phyloP scores from a whole-genome alignment of 2,888 invertebrate species.

The Bruchidius siliquastri region DNA sequence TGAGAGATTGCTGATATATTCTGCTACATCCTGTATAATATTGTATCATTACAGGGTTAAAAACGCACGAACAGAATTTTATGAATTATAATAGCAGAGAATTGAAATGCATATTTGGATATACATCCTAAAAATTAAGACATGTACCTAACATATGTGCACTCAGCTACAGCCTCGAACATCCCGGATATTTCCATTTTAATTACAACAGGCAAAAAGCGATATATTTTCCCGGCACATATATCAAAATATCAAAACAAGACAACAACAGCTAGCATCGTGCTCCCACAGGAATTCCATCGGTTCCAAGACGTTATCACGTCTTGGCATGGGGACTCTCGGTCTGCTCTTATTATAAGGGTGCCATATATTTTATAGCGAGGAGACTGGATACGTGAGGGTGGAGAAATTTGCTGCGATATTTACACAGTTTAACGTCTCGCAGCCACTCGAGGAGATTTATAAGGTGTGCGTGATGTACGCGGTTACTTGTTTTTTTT shows the following conservation, averaged over 20 bases:
- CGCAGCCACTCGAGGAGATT: not conserved
- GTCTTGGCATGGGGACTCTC: slow-evolving; percentile 15
- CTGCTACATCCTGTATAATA: no score
- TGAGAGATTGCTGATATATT: no score
- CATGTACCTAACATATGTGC: not conserved
- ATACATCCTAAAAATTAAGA: no score
- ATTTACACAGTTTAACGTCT: not conserved
- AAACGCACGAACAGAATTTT: no score
- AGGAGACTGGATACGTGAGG: slow-evolving; percentile 14
- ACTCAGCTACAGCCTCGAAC: not conserved
- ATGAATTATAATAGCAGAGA: no score
- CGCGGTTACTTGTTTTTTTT: not conserved
- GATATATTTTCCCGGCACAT: slow-evolving; percentile 26
- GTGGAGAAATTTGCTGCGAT: slow-evolving; percentile 5
- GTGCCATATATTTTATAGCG: slow-evolving; percentile 30
- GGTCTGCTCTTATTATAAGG: slow-evolving; percentile 19
- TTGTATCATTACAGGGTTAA: no score
- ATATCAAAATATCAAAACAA: slow-evolving; percentile 30
- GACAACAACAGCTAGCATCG: slow-evolving; percentile 14
- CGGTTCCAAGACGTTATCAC: slow-evolving; percentile 21
- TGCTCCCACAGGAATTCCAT: slow-evolving; percentile 24
- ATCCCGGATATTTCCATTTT: slow-evolving; percentile 1
- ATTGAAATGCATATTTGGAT: no score
- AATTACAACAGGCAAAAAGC: slow-evolving; percentile 8
- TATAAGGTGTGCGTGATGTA: not conserved